Percentiles rank a stretch among this genome's conserved stretches.
phyloP scores from a whole-genome alignment of 2,113 vertebrate species.

The rabbit (Oryctolagus cuniculus) region mOryCun1.1 NC_091444.1:33693501-33694000 shows the following conservation, averaged over 20 bases:
- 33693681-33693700: neutral
- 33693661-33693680: neutral
- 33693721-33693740: neutral
- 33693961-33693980: neutral
- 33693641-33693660: neutral
- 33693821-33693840: neutral
- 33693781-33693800: neutral
- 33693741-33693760: neutral
- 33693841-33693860: neutral
- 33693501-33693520: neutral
- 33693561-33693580: neutral
- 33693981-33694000: neutral
- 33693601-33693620: neutral
- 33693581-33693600: neutral
- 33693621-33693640: neutral
- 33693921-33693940: accelerated
- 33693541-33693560: neutral
- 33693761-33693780: neutral
- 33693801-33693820: neutral
- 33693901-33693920: neutral
- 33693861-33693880: neutral
- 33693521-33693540: neutral
- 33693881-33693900: neutral
- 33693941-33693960: neutral
- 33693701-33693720: neutral